Conservation (phyloP, 2,888 invertebrate genomes). For the Caenorhabditis sp. region DNA sequence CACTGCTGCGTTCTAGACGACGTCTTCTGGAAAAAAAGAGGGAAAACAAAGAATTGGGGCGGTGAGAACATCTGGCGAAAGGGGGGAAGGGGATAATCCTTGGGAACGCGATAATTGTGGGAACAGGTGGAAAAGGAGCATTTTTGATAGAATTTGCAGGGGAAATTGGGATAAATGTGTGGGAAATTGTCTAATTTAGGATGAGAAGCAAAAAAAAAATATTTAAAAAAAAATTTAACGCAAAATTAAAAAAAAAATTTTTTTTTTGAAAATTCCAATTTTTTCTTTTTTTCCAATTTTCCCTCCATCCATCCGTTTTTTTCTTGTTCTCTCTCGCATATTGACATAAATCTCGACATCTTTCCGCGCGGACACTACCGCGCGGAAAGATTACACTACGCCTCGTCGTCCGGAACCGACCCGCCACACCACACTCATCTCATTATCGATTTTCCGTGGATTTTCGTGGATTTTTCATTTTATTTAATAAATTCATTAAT, state of each 20-base stretch:
- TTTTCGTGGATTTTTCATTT: neutral
- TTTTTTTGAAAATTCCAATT: slow-evolving; percentile 6
- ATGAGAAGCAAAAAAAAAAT: neutral
- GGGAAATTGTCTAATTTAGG: slow-evolving; percentile 1
- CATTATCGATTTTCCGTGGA: slow-evolving; percentile 31
- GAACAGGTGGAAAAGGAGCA: too few species aligned
- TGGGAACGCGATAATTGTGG: neutral
- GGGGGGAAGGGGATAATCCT: too few species aligned
- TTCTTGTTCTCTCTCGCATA: slow-evolving; percentile 24
- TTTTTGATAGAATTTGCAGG: too few species aligned
- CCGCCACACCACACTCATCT: too few species aligned
- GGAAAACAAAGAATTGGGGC: too few species aligned
- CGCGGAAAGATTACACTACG: slow-evolving; percentile 51
- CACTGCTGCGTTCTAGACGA: too few species aligned
- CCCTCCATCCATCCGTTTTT: neutral
- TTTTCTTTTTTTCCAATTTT: slow-evolving; percentile 21
- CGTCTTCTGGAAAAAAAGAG: too few species aligned
- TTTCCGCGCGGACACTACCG: slow-evolving; percentile 52
- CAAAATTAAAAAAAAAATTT: slow-evolving; percentile 4
- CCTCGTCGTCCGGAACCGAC: slow-evolving; percentile 21
- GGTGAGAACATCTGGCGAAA: too few species aligned
- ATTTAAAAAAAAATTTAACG: neutral
- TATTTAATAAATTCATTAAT: too few species aligned
- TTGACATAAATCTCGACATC: slow-evolving; percentile 57
- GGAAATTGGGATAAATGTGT: slow-evolving; percentile 38